Base-by-base conservation (phyloP, 2,797 vertebrate genomes). In the Neoniphon sammara region DNA sequence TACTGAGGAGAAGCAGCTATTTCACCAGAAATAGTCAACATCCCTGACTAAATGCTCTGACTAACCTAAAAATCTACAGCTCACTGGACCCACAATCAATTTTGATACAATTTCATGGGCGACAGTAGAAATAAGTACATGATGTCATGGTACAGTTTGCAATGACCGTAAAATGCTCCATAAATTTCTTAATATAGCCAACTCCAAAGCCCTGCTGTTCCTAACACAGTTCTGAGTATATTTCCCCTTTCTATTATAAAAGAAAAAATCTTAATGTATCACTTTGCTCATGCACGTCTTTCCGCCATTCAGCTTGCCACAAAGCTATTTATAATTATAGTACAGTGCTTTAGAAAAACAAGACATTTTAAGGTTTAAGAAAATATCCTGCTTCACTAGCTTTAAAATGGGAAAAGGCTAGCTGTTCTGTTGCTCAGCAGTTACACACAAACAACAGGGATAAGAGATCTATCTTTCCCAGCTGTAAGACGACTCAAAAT, bases 261-360 rank as follows among this genome's bases (percentile, higher is more conserved):
- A 61, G 64, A 86, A 62, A 66, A 84, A 82, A 59, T 71, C 76
- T 66, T 70, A 80, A 78, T 53, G 63, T 75, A 79, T 85, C 82
- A 71, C 69, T 86, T 83, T 85, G 85, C 74, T 86, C 91, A 92
- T 93, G 92, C 91, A 78, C 75, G 89, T 85, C 73, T 85, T 81
- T 75, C 80, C 81, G 84, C 85, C 90, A 89, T 83, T 88, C 85
- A 73, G 75, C 80, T 57, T 5, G 81, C 87, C 89, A 85, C 81
- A 88, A 90, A 90, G 80, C 80, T 92, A 92, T 94, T 92, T 90
- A 94, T 93, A 92, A 91, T 92, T 92, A 93, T 88, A 92, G 68
- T 91, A 94, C 93, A 93, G 84, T 78, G 86, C 86, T 89, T 91
- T 90, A 90, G 88, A 90, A 92, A 94, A 94, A 91, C 85, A 91